A percentile compares a stretch with the other conserved stretches of the same genome.
These are phyloP conservation scores for Aplocera efformata DNA, from an alignment of 2,888 invertebrate species.

Conservation along the genomic window DNA sequence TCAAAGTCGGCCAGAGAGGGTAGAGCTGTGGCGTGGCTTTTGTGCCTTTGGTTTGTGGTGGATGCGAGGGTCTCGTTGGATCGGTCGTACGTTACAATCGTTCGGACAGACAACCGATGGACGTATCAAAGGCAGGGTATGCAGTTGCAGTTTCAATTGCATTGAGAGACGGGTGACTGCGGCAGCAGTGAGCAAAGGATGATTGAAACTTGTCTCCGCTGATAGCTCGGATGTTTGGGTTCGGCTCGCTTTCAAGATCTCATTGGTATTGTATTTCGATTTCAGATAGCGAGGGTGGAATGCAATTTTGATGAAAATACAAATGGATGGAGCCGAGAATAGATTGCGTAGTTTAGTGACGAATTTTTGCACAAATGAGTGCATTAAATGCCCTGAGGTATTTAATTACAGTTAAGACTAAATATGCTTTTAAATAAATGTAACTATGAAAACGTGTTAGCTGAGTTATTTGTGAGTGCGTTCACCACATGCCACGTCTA, in stretches of 20 bases:
- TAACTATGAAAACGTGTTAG: too few relatives aligned
- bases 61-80: conserved; percentile 43
- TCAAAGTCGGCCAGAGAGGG: conserved; percentile 46
- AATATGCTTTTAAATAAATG: too few relatives aligned
- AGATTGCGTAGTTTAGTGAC: too few relatives aligned
- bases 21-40: conserved; percentile 43
- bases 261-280: conserved; percentile 19
- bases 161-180: conserved; percentile 55
- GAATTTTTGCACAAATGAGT: too few relatives aligned
- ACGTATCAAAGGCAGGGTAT: conserved; percentile 77
- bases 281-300: conserved; percentile 1
- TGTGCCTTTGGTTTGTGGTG: conserved; percentile 30
- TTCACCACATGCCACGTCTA: too few relatives aligned
- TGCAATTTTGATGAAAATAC: not conserved
- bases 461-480: too few relatives aligned
- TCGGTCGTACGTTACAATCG: conserved; percentile 65
- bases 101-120: conserved; percentile 77
- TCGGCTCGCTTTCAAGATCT: conserved; percentile 37
- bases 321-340: too few relatives aligned
- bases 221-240: conserved; percentile 60
- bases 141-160: conserved; percentile 77
- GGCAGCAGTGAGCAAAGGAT: conserved; percentile 53
- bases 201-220: conserved; percentile 72
- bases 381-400: too few relatives aligned
- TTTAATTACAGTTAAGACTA: too few relatives aligned